phyloP scores from a whole-genome alignment of 2,797 vertebrate genomes.

The Hoplostethus atlanticus region DNA sequence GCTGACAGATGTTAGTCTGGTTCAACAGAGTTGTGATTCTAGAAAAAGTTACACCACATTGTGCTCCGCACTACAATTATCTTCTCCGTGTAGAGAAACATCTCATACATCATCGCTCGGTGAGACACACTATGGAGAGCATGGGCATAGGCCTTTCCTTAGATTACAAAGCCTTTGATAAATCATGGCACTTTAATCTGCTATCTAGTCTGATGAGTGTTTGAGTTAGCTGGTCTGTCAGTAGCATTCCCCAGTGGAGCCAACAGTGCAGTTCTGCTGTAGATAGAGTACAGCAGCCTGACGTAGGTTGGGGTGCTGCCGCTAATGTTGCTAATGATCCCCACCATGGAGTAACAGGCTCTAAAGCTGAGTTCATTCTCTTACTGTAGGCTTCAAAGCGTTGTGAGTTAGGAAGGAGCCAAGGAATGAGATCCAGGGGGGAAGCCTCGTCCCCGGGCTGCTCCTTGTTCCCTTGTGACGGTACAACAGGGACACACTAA shows the following conservation, averaged over 20 bases:
- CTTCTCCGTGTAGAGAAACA: slow-evolving; percentile 66
- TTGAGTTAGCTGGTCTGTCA: slow-evolving; percentile 33
- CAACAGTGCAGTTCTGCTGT: slow-evolving; percentile 25
- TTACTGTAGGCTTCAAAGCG: slow-evolving; percentile 48
- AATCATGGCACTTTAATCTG: slow-evolving; percentile 47
- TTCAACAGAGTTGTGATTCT: slow-evolving; percentile 66
- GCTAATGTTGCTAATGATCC: slow-evolving; percentile 62
- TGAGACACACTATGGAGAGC: slow-evolving; percentile 16
- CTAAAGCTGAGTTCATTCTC: slow-evolving; percentile 40
- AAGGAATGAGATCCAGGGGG: slow-evolving; percentile 44
- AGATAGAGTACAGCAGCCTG: slow-evolving; percentile 26
- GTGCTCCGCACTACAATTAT: slow-evolving; percentile 60
- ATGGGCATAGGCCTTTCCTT: slow-evolving; percentile 44
- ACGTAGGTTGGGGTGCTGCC: slow-evolving; percentile 38
- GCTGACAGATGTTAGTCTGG: slow-evolving; percentile 79
- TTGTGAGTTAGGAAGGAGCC: slow-evolving; percentile 35
- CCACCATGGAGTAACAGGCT: slow-evolving; percentile 29
- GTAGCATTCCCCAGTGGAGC: slow-evolving; percentile 45
- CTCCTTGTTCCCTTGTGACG: slow-evolving; percentile 28
- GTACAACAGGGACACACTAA: slow-evolving; percentile 31
- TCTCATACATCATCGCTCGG: slow-evolving; percentile 62
- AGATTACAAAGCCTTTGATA: slow-evolving; percentile 56
- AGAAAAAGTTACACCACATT: slow-evolving; percentile 71
- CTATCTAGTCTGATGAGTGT: slow-evolving; percentile 25
- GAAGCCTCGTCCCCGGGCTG: slow-evolving; percentile 48